These are phyloP conservation scores for Arctopsyche grandis DNA, from an alignment of 1,140 invertebrate species.

Conservation along the genomic window DNA sequence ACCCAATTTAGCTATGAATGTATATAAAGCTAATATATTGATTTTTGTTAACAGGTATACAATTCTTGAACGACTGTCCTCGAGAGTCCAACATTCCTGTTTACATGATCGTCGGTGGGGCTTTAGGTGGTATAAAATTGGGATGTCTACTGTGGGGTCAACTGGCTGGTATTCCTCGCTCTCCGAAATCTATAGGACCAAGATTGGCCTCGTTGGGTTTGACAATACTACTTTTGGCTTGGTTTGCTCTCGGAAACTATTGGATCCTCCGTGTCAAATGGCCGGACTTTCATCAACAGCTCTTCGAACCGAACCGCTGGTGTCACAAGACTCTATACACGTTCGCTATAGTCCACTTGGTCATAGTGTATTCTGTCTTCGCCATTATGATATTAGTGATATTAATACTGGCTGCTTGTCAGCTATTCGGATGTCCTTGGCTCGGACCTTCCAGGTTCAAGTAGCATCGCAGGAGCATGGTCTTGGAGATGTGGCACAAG, in stretches of 20 bases:
- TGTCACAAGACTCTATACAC: constrained; percentile 82
- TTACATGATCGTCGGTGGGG: constrained; percentile 85
- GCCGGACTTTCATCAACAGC: constrained; percentile 74
- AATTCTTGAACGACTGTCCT: constrained; percentile 81
- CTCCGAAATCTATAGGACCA: constrained; percentile 63
- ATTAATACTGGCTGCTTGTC: constrained; percentile 70
- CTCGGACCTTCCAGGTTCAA: constrained; percentile 70
- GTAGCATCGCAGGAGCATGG: constrained; percentile 70
- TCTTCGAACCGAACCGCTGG: constrained; percentile 79
- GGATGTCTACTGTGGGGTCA: constrained; percentile 77
- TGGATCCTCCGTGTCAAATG: constrained; percentile 83
- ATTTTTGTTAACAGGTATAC: constrained; percentile 71
- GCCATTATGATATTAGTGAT: constrained; percentile 69
- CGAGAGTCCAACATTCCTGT: constrained; percentile 81
- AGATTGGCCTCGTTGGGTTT: constrained; percentile 70
- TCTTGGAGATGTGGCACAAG: constrained; percentile 67
- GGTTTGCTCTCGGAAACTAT: constrained; percentile 82
- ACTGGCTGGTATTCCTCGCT: constrained; percentile 66
- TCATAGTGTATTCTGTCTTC: constrained; percentile 73
- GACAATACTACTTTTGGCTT: constrained; percentile 76
- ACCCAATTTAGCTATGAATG: no score
- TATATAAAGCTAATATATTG: no score
- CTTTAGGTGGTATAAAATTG: constrained; percentile 76
- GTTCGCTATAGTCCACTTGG: constrained; percentile 79
- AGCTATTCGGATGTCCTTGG: constrained; percentile 76